Percentiles rank a stretch among this genome's conserved stretches.
Conservation (phyloP, 2,113 vertebrate genomes). For the Poicephalus gulielmi region DNA sequence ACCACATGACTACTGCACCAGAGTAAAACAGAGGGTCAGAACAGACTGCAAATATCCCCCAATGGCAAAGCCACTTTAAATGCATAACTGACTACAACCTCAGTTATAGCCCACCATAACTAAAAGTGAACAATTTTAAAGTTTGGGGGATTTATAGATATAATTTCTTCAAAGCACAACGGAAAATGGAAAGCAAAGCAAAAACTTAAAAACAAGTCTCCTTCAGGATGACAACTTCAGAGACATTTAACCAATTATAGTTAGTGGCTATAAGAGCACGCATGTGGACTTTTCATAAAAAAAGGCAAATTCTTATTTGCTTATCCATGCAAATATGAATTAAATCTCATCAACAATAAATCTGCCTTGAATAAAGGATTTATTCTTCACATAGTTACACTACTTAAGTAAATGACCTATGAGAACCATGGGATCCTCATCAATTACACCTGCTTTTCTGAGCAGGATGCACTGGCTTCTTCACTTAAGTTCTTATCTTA, state of each 20-base stretch:
- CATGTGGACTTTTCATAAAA: background rate
- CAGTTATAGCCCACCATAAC: background rate
- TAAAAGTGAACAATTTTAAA: background rate
- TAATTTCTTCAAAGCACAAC: background rate
- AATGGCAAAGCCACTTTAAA: background rate
- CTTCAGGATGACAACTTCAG: background rate
- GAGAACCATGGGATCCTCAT: background rate
- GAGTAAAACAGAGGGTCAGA: background rate
- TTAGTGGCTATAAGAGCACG: background rate
- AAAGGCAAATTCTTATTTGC: background rate
- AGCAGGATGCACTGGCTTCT: background rate
- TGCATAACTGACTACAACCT: background rate
- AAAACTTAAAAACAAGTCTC: background rate
- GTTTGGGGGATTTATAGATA: background rate
- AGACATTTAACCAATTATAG: background rate
- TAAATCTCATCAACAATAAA: background rate
- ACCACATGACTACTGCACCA: background rate
- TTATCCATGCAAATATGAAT: background rate
- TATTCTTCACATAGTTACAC: background rate
- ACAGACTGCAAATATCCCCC: background rate
- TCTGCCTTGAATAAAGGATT: background rate
- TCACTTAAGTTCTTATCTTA: background rate
- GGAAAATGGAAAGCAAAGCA: background rate
- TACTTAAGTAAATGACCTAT: background rate
- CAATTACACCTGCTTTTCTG: background rate